Conservation (phyloP, 2,888 invertebrate genomes). For the Pomacea canaliculata region DNA sequence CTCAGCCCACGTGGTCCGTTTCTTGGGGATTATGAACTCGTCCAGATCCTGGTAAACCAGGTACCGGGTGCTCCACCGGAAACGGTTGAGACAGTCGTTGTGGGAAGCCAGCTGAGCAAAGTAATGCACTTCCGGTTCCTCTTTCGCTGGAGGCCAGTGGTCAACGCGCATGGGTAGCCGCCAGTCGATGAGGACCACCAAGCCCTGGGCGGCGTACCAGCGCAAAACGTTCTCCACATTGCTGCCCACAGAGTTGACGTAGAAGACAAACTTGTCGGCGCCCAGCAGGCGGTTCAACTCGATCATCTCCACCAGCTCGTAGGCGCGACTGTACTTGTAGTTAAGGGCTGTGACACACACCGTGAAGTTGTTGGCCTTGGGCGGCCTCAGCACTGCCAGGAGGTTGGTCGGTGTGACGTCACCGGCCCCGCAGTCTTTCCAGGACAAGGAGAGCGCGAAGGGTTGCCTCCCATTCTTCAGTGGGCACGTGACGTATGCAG, state of each 20-base stretch:
- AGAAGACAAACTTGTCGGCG: constrained; percentile 61
- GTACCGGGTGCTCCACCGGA: constrained; percentile 46
- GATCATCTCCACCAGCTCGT: constrained; percentile 64
- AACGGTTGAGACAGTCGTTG: constrained; percentile 66
- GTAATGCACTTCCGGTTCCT: constrained; percentile 59
- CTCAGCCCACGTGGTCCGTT: constrained; percentile 43
- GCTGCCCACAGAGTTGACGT: constrained; percentile 52
- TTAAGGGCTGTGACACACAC: constrained; percentile 56
- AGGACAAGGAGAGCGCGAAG: constrained; percentile 12
- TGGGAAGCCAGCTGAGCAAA: constrained; percentile 64
- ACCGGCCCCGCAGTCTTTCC: neutral
- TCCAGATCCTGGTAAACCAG: constrained; percentile 65
- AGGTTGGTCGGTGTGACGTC: constrained; percentile 2
- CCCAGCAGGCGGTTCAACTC: constrained; percentile 64
- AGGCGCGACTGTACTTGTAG: constrained; percentile 47
- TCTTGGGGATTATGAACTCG: constrained; percentile 64
- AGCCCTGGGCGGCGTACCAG: constrained; percentile 15
- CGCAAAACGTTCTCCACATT: constrained; percentile 46
- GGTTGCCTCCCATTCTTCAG: neutral
- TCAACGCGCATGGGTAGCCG: constrained; percentile 12
- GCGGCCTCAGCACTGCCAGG: neutral
- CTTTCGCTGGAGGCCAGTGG: constrained; percentile 18
- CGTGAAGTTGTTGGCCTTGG: constrained; percentile 38
- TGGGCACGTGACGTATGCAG: constrained; percentile 2
- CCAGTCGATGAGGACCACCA: constrained; percentile 22